These are phyloP conservation scores for Drosophila ironensis DNA, from an alignment of 1,140 invertebrate genomes.

Conservation along the genomic window DNA sequence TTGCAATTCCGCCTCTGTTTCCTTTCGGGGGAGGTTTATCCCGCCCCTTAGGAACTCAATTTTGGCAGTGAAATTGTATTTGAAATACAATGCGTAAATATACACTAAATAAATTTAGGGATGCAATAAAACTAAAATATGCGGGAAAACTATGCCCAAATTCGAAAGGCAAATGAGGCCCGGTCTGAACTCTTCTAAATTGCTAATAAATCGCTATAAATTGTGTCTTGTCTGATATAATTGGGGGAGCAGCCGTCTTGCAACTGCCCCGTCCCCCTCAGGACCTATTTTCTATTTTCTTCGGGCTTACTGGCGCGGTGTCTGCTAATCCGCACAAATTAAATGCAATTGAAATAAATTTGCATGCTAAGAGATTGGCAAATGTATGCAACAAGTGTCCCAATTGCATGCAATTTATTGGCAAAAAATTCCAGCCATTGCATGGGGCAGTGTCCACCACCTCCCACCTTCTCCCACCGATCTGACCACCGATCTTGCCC, in stretches of 20 bases:
- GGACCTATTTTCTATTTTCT: too few relatives aligned
- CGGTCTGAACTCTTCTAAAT: constrained; percentile 41
- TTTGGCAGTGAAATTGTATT: background rate
- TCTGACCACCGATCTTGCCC: background rate
- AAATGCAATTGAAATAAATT: constrained; percentile 81
- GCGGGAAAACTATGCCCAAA: constrained; percentile 10
- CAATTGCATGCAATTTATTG: constrained; percentile 79
- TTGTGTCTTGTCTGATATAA: constrained; percentile 39
- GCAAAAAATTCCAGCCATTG: constrained; percentile 54
- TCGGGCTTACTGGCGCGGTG: constrained; percentile 4
- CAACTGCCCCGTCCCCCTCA: background rate
- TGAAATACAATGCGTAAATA: too few relatives aligned
- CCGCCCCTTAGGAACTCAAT: background rate
- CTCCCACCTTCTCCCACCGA: background rate
- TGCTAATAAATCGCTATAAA: constrained; percentile 70
- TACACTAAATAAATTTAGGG: too few relatives aligned
- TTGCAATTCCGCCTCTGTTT: too few relatives aligned
- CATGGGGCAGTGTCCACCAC: constrained; percentile 16
- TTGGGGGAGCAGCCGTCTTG: constrained; percentile 12
- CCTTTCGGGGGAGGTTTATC: constrained; percentile 2
- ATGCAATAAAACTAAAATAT: background rate
- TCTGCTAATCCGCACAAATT: constrained; percentile 73
- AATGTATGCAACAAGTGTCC: constrained; percentile 72
- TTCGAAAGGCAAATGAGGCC: constrained; percentile 24
- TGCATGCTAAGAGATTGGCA: constrained; percentile 61